Conservation (phyloP, 2,888 invertebrate genomes). For the Seladonia tumulorum region DNA sequence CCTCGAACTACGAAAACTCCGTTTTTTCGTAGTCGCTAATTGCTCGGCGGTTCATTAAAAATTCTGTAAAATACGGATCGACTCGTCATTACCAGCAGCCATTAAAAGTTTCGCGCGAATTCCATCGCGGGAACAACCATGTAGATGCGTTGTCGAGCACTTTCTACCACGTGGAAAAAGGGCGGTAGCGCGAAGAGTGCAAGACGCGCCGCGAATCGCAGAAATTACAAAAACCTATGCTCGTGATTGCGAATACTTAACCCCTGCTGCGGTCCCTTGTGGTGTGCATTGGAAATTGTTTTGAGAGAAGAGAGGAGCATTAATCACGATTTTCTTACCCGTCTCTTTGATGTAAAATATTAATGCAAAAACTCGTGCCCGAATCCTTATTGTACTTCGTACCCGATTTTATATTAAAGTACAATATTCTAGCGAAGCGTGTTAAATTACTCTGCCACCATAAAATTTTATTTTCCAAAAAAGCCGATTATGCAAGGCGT, state of each 20-base stretch:
- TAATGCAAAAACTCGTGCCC: no score
- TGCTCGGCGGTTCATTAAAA: constrained; percentile 42
- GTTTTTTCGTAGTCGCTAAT: constrained; percentile 24
- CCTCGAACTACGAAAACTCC: neutral
- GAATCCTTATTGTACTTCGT: no score
- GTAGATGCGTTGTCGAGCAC: neutral
- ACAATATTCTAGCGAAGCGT: no score
- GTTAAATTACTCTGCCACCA: no score
- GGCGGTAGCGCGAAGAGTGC: neutral
- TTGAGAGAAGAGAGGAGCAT: neutral
- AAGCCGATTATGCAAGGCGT: no score
- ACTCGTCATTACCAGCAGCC: constrained; percentile 6
- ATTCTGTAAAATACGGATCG: constrained; percentile 32
- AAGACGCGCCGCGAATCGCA: neutral
- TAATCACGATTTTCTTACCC: neutral
- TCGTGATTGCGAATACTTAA: neutral
- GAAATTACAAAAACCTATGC: neutral
- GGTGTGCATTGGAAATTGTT: neutral
- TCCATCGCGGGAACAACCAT: neutral
- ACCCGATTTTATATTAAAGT: no score
- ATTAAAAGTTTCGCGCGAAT: constrained; percentile 8
- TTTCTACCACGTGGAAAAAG: neutral
- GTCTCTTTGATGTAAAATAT: no score
- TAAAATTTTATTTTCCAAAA: no score
- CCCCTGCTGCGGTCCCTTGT: neutral